Percentiles rank a stretch among this genome's conserved stretches.
phyloP scores from a whole-genome alignment of 1,140 invertebrate genomes.

The Goniozus legneri region DNA sequence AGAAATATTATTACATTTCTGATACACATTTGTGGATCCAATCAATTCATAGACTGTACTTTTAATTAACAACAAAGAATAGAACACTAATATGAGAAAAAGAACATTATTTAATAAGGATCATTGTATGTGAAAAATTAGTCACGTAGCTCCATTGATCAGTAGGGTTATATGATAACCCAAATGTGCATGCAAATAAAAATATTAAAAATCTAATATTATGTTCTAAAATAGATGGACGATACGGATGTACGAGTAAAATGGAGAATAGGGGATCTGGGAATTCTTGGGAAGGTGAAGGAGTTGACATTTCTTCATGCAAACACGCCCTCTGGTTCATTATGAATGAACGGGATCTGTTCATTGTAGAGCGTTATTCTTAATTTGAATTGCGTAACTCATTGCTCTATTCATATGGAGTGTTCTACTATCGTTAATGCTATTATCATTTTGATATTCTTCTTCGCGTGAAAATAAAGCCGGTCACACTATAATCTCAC shows the following conservation, averaged over 20 bases:
- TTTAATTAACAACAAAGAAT: no score
- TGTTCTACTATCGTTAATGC: slow-evolving; percentile 19
- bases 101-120: no score
- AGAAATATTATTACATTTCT: no score
- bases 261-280: slow-evolving; percentile 1
- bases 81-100: no score
- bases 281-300: not conserved
- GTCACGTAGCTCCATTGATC: slow-evolving; percentile 19
- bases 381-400: slow-evolving; percentile 17
- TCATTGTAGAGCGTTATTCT: slow-evolving; percentile 16
- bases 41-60: no score
- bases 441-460: slow-evolving; percentile 14
- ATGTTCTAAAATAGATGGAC: no score
- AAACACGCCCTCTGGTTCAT: slow-evolving; percentile 34
- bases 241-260: not conserved
- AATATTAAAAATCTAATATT: no score
- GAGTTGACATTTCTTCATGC: slow-evolving; percentile 20
- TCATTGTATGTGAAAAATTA: not conserved
- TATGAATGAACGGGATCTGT: slow-evolving; percentile 14
- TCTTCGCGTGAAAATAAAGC: slow-evolving; percentile 30
- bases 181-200: slow-evolving; percentile 19
- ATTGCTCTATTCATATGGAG: slow-evolving; percentile 19
- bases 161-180: slow-evolving; percentile 11
- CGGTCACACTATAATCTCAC: slow-evolving; percentile 37
- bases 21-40: no score